Percentiles rank a stretch among this genome's conserved stretches.
Conservation (phyloP, 2,797 vertebrate species). For the Diglossa cyanea region DNA sequence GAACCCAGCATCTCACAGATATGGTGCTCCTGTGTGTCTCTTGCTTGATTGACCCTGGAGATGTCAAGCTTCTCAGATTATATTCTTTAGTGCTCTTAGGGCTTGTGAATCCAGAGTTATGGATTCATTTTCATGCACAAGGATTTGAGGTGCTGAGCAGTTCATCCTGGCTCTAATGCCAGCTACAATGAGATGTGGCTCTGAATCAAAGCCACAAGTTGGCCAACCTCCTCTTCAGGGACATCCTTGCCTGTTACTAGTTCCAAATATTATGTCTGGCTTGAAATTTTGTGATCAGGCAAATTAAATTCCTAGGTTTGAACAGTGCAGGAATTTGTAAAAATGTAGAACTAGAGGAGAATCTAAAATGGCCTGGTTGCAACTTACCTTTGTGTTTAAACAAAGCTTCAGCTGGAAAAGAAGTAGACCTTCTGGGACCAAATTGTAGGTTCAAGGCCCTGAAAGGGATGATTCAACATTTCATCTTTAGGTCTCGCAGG, state of each 20-base stretch:
- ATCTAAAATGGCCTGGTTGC: neutral
- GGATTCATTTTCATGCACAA: neutral
- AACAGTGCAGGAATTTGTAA: neutral
- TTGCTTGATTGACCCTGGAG: neutral
- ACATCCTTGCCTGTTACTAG: neutral
- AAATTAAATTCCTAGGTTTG: neutral
- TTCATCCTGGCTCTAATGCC: neutral
- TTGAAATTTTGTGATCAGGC: neutral
- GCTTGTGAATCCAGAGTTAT: neutral
- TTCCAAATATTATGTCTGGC: neutral
- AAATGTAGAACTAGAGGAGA: neutral
- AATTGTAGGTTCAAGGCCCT: neutral
- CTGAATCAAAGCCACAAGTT: neutral
- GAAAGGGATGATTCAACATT: neutral
- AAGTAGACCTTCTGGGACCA: neutral
- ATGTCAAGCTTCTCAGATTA: neutral
- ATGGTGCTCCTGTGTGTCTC: fast-evolving
- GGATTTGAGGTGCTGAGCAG: neutral
- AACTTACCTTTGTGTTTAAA: neutral
- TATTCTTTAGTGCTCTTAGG: neutral
- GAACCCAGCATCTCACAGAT: neutral
- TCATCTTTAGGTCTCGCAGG: neutral
- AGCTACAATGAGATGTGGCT: neutral
- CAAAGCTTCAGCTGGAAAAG: neutral
- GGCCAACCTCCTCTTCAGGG: neutral